Percentiles rank a stretch among this genome's conserved stretches.
Conservation (phyloP, 2,888 invertebrate species). For the Drosophila anceps region DNA sequence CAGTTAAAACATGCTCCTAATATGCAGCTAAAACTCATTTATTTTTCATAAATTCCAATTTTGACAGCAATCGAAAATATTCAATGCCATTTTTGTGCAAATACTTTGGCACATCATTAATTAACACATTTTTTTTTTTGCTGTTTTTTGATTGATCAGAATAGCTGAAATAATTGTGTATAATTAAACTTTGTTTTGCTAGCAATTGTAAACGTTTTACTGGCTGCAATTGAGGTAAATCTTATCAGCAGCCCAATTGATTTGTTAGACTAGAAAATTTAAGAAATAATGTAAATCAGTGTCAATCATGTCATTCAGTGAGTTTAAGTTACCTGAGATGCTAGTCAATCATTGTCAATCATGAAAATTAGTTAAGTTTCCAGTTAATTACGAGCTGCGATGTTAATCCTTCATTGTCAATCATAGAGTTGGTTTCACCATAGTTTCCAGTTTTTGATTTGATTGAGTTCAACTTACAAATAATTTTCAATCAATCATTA, state of each 20-base stretch:
- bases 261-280: not conserved
- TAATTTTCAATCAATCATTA: too few species aligned
- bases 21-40: constrained; percentile 36
- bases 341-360: too few species aligned
- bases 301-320: not conserved
- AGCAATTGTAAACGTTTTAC: not conserved
- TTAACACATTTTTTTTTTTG: constrained; percentile 12
- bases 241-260: not conserved
- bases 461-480: too few species aligned
- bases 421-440: too few species aligned
- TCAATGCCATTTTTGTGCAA: constrained; percentile 20
- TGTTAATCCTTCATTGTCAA: too few species aligned
- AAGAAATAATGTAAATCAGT: too few species aligned
- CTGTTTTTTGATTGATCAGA: not conserved
- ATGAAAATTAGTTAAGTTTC: too few species aligned
- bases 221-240: not conserved
- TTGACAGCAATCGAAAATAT: constrained; percentile 36
- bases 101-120: constrained; percentile 27
- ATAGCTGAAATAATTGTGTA: not conserved
- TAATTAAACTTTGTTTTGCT: not conserved
- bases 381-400: too few species aligned
- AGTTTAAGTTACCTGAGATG: too few species aligned
- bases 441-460: too few species aligned
- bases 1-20: constrained; percentile 29
- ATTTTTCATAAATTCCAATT: constrained; percentile 33